These are phyloP conservation scores for Phoronis australis DNA, from an alignment of 2,888 invertebrate species.

Conservation along the genomic window DNA sequence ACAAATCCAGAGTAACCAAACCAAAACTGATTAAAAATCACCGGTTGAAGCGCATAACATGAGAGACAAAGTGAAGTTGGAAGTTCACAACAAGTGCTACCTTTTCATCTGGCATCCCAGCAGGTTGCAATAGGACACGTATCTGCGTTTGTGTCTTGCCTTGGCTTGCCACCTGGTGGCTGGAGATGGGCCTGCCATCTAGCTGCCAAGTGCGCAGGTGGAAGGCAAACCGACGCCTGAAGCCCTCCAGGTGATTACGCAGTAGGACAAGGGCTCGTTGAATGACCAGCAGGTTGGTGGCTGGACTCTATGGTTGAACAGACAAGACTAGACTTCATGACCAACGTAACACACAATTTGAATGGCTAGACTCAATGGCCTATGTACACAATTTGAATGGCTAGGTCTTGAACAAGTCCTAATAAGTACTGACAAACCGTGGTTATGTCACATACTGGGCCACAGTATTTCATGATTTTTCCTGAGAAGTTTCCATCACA, in stretches of 20 bases:
- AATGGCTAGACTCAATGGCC: too few species aligned
- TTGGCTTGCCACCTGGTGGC: conserved; percentile 66
- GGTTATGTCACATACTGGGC: too few species aligned
- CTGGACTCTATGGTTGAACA: conserved; percentile 66
- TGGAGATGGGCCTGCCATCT: conserved; percentile 72
- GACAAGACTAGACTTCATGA: too few species aligned
- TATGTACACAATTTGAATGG: too few species aligned
- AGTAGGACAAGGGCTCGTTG: conserved; percentile 81
- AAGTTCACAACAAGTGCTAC: conserved; percentile 20
- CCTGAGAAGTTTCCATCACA: too few species aligned
- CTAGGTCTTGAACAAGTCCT: too few species aligned
- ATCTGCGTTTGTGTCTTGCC: conserved; percentile 59
- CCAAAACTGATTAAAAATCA: neutral
- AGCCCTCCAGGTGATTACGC: conserved; percentile 89
- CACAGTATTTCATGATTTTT: too few species aligned
- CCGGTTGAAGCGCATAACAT: neutral
- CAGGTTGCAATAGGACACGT: conserved; percentile 79
- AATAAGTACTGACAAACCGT: too few species aligned
- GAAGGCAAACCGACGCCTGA: conserved; percentile 58
- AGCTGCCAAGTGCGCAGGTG: conserved; percentile 74
- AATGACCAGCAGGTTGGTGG: conserved; percentile 79
- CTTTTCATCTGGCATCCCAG: conserved; percentile 79
- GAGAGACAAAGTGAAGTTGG: neutral
- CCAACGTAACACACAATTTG: too few species aligned
- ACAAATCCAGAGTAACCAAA: neutral